A percentile compares a stretch with the other conserved stretches of the same genome.
These are phyloP conservation scores for Anoura caudifer DNA, from an alignment of 2,113 vertebrate genomes.

Conservation along the genomic window DNA sequence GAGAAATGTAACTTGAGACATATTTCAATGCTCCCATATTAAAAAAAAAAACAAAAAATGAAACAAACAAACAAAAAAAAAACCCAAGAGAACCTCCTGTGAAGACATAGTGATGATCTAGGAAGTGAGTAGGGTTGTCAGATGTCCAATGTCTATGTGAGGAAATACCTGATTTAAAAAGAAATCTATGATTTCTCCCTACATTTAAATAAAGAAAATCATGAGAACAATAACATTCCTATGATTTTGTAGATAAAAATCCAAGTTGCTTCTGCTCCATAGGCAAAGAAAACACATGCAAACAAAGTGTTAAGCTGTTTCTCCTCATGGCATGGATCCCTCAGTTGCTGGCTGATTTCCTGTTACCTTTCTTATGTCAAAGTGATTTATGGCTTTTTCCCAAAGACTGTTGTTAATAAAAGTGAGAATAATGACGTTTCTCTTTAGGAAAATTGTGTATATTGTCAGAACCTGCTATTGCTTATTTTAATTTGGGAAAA, in stretches of 20 bases:
- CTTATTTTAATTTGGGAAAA: slow-evolving; percentile 41
- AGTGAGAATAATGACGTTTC: slow-evolving; percentile 26
- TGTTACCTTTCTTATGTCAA: background rate
- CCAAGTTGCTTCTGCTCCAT: background rate
- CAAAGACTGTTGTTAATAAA: slow-evolving; percentile 29
- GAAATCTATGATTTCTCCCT: background rate
- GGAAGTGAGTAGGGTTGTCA: background rate
- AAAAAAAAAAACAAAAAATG: too few species aligned
- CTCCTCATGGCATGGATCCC: background rate
- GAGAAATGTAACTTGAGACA: background rate
- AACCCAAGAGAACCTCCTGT: background rate
- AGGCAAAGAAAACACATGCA: background rate
- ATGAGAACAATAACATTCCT: background rate
- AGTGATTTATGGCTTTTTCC: background rate
- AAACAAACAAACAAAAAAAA: too few species aligned
- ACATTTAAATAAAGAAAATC: background rate
- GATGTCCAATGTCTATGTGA: background rate
- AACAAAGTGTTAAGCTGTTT: background rate
- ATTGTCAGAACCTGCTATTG: slow-evolving; percentile 4
- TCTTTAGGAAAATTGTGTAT: slow-evolving; percentile 8
- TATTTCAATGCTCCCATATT: background rate
- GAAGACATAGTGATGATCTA: background rate
- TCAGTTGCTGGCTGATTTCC: background rate
- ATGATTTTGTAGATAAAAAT: slow-evolving; percentile 38
- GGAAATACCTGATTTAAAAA: background rate